phyloP scores from a whole-genome alignment of 2,888 invertebrate genomes.

The Linyphia triangularis region DNA sequence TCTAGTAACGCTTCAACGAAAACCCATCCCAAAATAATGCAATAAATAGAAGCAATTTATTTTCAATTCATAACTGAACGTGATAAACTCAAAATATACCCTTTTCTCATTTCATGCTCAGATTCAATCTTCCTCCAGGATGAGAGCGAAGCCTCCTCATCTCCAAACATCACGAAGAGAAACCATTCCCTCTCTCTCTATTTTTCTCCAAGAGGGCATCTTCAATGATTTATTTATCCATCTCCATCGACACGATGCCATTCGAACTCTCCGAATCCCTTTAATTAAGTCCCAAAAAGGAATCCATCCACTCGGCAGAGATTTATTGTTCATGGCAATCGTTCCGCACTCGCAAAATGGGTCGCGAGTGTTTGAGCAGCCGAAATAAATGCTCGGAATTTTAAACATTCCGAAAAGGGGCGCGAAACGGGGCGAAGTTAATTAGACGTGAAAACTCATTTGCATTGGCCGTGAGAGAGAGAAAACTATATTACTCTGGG shows the following conservation, averaged over 20 bases:
- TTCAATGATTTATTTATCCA: background rate
- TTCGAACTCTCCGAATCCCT: conserved; percentile 36
- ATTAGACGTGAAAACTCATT: conserved; percentile 74
- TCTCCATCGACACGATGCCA: conserved; percentile 10
- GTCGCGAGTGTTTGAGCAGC: conserved; percentile 70
- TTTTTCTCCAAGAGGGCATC: too few relatives aligned
- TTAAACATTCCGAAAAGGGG: conserved; percentile 65
- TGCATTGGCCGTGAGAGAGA: conserved; percentile 50
- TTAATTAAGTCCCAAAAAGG: conserved; percentile 67
- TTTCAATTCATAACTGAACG: too few relatives aligned
- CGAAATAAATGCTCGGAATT: conserved; percentile 71
- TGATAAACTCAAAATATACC: too few relatives aligned
- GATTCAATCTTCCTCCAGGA: too few relatives aligned
- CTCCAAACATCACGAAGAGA: too few relatives aligned
- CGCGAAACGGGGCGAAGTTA: conserved; percentile 67
- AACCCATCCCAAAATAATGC: too few relatives aligned
- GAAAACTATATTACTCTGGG: conserved; percentile 72
- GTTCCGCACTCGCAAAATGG: conserved; percentile 70
- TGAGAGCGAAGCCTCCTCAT: too few relatives aligned
- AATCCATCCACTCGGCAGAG: conserved; percentile 55
- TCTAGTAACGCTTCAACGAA: too few relatives aligned
- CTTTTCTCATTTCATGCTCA: too few relatives aligned
- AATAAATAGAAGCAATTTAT: too few relatives aligned
- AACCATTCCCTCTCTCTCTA: too few relatives aligned
- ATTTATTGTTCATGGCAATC: conserved; percentile 60